Percentiles rank a stretch among this genome's conserved stretches.
phyloP scores from a whole-genome alignment of 2,113 vertebrate species.

The Gymnarchus niloticus region DNA sequence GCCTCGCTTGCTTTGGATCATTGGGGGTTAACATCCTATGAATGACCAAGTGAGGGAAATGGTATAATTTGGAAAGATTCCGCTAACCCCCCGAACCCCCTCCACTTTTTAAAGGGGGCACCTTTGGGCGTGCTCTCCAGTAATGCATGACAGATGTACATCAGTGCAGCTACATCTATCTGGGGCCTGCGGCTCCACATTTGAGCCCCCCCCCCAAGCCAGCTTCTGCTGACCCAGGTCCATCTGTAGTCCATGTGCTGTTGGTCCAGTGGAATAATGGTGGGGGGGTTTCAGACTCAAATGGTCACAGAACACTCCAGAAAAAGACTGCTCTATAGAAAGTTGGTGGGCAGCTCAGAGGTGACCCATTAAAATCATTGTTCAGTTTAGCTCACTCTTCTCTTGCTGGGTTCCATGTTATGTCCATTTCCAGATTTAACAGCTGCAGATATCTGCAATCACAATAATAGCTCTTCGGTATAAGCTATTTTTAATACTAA shows the following conservation, averaged over 20 bases:
- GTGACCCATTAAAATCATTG: neutral
- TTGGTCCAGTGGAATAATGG: neutral
- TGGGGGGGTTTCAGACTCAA: neutral
- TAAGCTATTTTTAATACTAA: neutral
- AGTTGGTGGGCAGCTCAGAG: neutral
- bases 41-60: slow-evolving; percentile 30
- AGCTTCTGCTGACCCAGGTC: neutral
- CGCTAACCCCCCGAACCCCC: slow-evolving; percentile 40
- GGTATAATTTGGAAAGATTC: slow-evolving; percentile 40
- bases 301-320: neutral
- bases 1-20: neutral
- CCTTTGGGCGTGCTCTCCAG: slow-evolving; percentile 58
- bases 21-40: neutral
- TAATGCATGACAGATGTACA: slow-evolving; percentile 73
- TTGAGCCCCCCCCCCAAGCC: neutral
- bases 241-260: slow-evolving; percentile 24
- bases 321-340: neutral
- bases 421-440: neutral
- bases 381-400: neutral
- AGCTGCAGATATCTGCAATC: neutral
- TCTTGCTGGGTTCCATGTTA: neutral
- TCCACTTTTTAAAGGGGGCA: slow-evolving; percentile 57
- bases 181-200: slow-evolving; percentile 16
- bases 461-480: neutral
- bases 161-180: slow-evolving; percentile 45